phyloP scores from a whole-genome alignment of 1,140 invertebrate genomes.

The Cydia amplana region DNA sequence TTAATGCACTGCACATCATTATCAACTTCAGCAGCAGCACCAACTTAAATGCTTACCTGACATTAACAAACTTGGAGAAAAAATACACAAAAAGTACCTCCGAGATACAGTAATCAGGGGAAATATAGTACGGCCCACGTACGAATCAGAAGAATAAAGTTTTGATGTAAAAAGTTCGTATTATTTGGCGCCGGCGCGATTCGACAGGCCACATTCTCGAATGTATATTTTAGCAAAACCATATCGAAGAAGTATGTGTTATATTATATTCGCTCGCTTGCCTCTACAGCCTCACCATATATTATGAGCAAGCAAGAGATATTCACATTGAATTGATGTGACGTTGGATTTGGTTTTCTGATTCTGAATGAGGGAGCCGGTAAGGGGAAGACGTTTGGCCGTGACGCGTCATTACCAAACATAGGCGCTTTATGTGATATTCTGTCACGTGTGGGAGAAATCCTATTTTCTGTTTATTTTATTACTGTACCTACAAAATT shows the following conservation, averaged over 20 bases:
- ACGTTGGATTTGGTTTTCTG: neutral
- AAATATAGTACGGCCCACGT: conserved; percentile 33
- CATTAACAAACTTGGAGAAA: conserved; percentile 23
- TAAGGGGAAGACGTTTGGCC: conserved; percentile 20
- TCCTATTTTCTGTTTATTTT: conserved; percentile 7
- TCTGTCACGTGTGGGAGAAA: conserved; percentile 5
- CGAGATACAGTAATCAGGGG: conserved; percentile 32
- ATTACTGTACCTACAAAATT: neutral
- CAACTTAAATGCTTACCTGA: conserved; percentile 27
- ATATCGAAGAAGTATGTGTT: neutral
- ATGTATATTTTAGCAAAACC: neutral
- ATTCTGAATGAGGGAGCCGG: neutral
- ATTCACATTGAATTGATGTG: neutral
- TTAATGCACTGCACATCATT: conserved; percentile 13
- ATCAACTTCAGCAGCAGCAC: neutral
- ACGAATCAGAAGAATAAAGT: conserved; percentile 36
- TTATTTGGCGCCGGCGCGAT: conserved; percentile 17
- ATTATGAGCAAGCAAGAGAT: neutral
- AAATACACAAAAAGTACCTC: conserved; percentile 29
- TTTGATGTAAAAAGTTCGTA: conserved; percentile 38
- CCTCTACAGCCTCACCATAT: neutral
- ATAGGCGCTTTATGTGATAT: conserved; percentile 20
- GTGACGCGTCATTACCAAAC: conserved; percentile 26
- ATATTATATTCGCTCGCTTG: neutral
- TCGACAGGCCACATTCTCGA: neutral